Evolutionary conservation across 1,140 invertebrate species (phyloP), one percentile per base, ranked within the genome.

Genomic region (Ceratina calcarata): DNA sequence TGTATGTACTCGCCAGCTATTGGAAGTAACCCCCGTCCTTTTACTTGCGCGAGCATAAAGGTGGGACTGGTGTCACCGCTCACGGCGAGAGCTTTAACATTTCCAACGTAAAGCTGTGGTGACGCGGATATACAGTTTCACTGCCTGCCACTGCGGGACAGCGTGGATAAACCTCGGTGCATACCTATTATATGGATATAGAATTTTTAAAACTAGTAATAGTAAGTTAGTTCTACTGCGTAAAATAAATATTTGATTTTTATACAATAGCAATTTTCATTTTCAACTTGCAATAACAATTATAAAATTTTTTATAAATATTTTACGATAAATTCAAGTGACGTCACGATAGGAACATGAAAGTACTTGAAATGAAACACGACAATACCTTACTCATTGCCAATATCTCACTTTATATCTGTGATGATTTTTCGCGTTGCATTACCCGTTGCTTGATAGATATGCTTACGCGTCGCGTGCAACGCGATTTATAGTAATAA

Each of bases 401-500:
- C 37, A 10, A 45, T 45, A 45, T 6, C 8, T 2, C 37, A 45
- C 37, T 45, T 45, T 57, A 20, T 32, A 32, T 45, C n/a, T n/a
- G 49, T 65, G 61, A 61, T 20, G 58, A 12, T 69, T 77, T 62
- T 62, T 18, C 49, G 7, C 20, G 22, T 71, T 61, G 15, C 45
- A 58, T 7, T 10, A 27, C 15, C 32, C 22, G 58, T 69, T 70
- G 22, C 27, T 53, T 37, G 45, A 27, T 12, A 16, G n/a, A 53
- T 10, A 16, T 1, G 22, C 57, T 15, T 12, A 3, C 8, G 32
- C 2, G 6, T 24, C 58, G 32, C 55, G 37, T n/a, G 22, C 45
- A 49, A 53, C 67, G 32, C 58, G 58, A 78, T 78, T 78, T 62
- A n/a, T 16, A 53, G 24, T 70, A 62, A 70, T 3, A 70, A 37